Percentiles rank a stretch among this genome's conserved stretches.
Conservation (phyloP, 1,140 invertebrate genomes). For the Scylla paramamosain region DNA sequence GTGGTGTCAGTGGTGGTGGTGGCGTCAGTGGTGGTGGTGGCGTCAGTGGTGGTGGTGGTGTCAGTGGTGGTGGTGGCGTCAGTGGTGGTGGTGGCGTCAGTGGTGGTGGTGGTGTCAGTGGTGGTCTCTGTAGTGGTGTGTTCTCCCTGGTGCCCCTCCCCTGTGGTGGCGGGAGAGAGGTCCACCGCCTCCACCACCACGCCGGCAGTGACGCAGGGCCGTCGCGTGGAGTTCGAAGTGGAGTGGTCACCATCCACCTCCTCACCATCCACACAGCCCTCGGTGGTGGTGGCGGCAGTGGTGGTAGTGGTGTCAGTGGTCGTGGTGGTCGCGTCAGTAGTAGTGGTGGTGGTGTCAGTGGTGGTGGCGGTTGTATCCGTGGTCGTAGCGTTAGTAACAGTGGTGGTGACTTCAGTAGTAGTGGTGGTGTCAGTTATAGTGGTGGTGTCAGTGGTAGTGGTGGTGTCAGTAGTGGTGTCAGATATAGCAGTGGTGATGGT, state of each 20-base stretch:
- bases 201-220: neutral
- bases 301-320: neutral
- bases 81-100: neutral
- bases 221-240: neutral
- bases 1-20: neutral
- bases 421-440: neutral
- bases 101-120: neutral
- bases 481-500: neutral
- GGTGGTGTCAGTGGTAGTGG: neutral
- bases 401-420: slow-evolving; percentile 1
- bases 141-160: neutral
- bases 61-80: neutral
- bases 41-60: neutral
- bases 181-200: slow-evolving; percentile 42
- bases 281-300: neutral
- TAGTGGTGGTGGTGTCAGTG: neutral
- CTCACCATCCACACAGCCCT: neutral
- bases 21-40: no score
- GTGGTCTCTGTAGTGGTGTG: neutral
- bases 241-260: neutral
- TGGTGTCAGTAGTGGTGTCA: neutral
- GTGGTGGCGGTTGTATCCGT: neutral
- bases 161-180: neutral
- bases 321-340: neutral
- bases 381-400: neutral